Evolutionary conservation across 1,140 invertebrate genomes (phyloP), one percentile per base, ranked within the genome.

Genomic region (Solenopsis fugax): DNA sequence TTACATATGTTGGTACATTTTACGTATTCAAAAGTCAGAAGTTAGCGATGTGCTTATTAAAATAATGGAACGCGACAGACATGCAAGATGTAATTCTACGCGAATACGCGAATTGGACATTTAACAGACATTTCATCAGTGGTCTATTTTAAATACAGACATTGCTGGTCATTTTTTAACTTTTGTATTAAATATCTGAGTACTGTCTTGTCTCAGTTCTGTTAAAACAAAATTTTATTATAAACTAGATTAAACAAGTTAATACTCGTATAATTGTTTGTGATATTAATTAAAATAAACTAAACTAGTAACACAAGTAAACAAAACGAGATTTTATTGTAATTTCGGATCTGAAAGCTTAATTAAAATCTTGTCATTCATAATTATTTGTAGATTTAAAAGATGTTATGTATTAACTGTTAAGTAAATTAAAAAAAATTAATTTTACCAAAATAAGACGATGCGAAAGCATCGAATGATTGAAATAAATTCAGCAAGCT

Each of bases 11-110:
- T 2, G 41, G 4, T 41, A 41, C 41, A 41, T 12, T 37, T 16
- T 21, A n/a, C 2, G 24, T 72, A 82, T 72, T 82, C 71, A 72
- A 72, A 45, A 37, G 37, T 72, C 21, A 16, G 12, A 48, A 41
- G 18, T 29, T 48, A 84, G 29, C n/a, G 45, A 73, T 73, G 73
- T 48, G 52, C 3, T 58, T 45, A 21, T 60, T 50, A 50, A 5
- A 62, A 62, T 50, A 75, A 48, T 50, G 18, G 58, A 82, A 48
- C 21, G 29, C 34, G n/a, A 41, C 12, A 58, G n/a, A 41, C 7
- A 58, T 18, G 78, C 48, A 21, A 73, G 13, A 72, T 71, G 29
- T 81, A 72, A 48, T 75, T 60, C 24, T 21, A 29, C 6, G n/a
- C 13, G 45, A 64, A 78, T 34, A 64, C 24, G 16, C 1, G 16